Percentiles rank a stretch among this genome's conserved stretches.
phyloP scores from a whole-genome alignment of 2,888 invertebrate species.

The Protophormia terraenovae region DNA sequence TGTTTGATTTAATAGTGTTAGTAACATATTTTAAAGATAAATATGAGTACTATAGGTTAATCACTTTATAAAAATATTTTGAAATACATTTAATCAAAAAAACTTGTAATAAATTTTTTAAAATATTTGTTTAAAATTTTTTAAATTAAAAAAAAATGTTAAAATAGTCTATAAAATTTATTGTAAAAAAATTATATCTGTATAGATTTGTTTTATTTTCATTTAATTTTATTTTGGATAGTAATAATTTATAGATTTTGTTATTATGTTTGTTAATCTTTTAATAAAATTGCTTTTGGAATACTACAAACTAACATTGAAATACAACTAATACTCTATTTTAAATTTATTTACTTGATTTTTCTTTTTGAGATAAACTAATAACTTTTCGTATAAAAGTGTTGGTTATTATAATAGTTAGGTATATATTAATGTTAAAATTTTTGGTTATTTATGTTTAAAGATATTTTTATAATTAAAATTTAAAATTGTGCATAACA shows the following conservation, averaged over 20 bases:
- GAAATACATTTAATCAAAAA: no score
- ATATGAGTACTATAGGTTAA: no score
- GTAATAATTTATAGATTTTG: not conserved
- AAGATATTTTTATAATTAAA: not conserved
- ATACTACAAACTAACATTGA: slow-evolving; percentile 19
- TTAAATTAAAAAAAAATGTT: not conserved
- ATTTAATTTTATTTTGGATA: not conserved
- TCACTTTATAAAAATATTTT: no score
- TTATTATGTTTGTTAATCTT: no score
- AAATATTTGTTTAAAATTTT: no score
- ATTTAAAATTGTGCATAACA: not conserved
- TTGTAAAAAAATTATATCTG: not conserved
- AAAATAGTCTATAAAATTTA: not conserved
- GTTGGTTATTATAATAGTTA: not conserved
- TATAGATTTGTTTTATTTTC: not conserved
- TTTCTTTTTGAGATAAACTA: not conserved
- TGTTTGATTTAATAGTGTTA: no score
- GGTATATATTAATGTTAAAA: not conserved
- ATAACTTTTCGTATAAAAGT: not conserved
- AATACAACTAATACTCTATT: not conserved
- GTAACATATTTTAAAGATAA: no score
- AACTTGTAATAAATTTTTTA: no score
- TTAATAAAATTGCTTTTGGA: slow-evolving; percentile 20
- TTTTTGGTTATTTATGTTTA: not conserved
- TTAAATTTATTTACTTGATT: not conserved